Evolutionary conservation across 2,797 vertebrate genomes (phyloP).

Genomic region (Psittacula echo): DNA sequence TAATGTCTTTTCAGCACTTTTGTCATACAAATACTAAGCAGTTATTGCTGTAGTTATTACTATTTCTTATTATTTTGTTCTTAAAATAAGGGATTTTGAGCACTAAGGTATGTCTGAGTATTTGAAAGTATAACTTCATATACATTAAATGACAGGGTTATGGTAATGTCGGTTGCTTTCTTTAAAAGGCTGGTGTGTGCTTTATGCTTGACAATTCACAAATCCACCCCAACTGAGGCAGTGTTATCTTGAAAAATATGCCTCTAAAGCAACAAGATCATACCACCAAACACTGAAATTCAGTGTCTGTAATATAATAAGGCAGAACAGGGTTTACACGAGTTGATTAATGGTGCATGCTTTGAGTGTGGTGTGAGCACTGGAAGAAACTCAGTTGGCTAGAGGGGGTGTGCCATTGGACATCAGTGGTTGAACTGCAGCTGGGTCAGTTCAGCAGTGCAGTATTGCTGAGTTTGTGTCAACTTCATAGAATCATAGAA

Average conservation of each 20-base stretch:
- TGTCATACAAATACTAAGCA: constrained; percentile 56
- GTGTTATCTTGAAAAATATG: constrained; percentile 12
- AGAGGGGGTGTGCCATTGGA: not conserved
- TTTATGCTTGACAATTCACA: not conserved
- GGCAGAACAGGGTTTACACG: not conserved
- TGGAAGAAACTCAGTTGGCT: constrained; percentile 13
- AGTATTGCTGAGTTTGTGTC: not conserved
- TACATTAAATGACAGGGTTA: not conserved
- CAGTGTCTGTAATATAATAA: constrained; percentile 33
- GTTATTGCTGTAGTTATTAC: constrained; percentile 66
- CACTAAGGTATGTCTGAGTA: not conserved
- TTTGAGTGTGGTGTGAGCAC: constrained; percentile 26
- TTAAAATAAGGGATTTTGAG: constrained; percentile 44
- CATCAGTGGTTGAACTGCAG: not conserved
- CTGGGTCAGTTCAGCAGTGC: not conserved
- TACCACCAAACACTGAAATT: not conserved
- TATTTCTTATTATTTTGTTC: constrained; percentile 65
- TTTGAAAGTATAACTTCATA: constrained; percentile 6
- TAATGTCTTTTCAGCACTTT: constrained; percentile 71
- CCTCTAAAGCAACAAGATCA: not conserved
- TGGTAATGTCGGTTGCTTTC: not conserved
- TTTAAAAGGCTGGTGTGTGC: not conserved
- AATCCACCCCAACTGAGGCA: not conserved
- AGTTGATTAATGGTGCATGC: constrained; percentile 21
- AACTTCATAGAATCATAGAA: not conserved